Conservation (phyloP, 2,113 vertebrate genomes). For the Eudorcas thomsonii region DNA sequence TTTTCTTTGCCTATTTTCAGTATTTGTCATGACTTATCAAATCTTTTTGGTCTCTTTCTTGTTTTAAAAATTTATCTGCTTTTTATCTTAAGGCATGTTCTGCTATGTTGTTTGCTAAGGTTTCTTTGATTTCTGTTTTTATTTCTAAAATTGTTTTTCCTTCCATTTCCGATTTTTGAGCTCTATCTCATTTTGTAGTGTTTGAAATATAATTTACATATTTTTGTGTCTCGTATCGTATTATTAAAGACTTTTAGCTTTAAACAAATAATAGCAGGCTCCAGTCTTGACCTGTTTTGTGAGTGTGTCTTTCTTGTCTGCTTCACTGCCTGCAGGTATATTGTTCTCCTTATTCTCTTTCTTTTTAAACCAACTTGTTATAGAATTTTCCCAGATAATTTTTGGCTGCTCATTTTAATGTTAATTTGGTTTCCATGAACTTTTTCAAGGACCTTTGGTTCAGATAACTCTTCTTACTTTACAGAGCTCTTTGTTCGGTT, state of each 20-base stretch:
- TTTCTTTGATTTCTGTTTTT: not conserved
- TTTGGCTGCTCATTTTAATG: not conserved
- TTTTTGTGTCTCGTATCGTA: not conserved
- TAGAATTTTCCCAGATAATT: not conserved
- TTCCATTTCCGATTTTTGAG: not conserved
- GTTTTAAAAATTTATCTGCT: not conserved
- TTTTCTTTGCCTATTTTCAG: not conserved
- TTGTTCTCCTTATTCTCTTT: not conserved
- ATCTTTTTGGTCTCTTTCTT: not conserved
- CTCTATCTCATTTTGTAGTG: not conserved
- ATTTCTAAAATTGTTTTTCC: not conserved
- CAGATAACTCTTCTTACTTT: not conserved
- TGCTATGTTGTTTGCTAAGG: not conserved
- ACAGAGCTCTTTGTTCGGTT: too few relatives aligned
- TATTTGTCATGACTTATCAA: not conserved
- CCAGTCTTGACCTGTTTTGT: not conserved
- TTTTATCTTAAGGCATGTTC: not conserved
- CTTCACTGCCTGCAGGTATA: not conserved
- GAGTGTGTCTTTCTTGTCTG: not conserved
- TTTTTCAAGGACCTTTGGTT: not conserved
- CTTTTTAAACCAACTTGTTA: not conserved
- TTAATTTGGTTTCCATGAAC: not conserved
- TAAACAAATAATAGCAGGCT: not conserved
- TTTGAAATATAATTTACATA: not conserved
- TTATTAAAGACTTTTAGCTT: not conserved